Evolutionary conservation across 2,113 vertebrate species (phyloP).

Genomic region (Halichoeres trimaculatus): DNA sequence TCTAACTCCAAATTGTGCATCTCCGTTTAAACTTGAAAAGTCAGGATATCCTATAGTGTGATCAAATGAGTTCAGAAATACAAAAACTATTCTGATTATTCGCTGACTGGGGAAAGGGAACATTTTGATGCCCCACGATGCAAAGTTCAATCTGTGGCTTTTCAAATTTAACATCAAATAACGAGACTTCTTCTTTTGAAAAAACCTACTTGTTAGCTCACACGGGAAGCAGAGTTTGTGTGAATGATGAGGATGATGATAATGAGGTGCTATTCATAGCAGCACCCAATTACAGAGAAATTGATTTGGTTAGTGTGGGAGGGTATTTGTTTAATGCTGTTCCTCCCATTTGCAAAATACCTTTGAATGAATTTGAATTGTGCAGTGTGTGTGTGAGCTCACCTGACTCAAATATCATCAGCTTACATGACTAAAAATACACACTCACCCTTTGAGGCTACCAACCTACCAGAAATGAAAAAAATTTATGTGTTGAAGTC

Average conservation of each 20-base stretch:
- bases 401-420: not conserved
- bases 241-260: slow-evolving; percentile 13
- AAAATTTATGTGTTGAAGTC: not conserved
- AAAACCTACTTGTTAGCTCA: slow-evolving; percentile 1
- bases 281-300: not conserved
- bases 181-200: not conserved
- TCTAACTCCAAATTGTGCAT: not conserved
- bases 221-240: slow-evolving; percentile 22
- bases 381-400: slow-evolving; percentile 1
- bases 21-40: slow-evolving; percentile 32
- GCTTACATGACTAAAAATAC: not conserved
- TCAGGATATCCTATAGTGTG: not conserved
- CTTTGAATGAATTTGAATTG: not conserved
- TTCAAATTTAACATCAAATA: slow-evolving; percentile 23
- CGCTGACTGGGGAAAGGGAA: not conserved
- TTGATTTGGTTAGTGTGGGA: slow-evolving; percentile 8
- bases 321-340: not conserved
- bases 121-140: not conserved
- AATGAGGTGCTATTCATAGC: not conserved
- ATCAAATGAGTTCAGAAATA: not conserved
- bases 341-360: slow-evolving; percentile 1
- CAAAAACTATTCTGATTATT: not conserved
- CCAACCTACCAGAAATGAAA: not conserved
- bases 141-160: slow-evolving; percentile 4
- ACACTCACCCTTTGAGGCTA: not conserved